phyloP scores from a whole-genome alignment of 2,888 invertebrate species.

The Athalia cordata region DNA sequence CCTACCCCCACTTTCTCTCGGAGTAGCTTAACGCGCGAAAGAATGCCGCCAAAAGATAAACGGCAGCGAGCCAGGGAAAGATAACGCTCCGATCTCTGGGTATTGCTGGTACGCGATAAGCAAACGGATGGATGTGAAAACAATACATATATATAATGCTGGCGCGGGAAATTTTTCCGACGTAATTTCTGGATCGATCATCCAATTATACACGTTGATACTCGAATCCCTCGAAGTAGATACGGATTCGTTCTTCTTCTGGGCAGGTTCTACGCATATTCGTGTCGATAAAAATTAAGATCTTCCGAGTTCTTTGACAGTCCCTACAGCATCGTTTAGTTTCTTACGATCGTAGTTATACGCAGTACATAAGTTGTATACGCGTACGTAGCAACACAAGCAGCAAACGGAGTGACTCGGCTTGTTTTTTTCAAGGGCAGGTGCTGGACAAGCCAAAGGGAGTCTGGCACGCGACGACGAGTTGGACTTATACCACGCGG shows the following conservation, averaged over 20 bases:
- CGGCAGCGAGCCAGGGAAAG: constrained; percentile 12
- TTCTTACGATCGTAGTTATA: background rate
- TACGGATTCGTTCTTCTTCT: too few species aligned
- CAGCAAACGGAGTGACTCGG: background rate
- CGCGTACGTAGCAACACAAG: background rate
- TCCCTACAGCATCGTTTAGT: too few species aligned
- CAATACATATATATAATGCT: background rate
- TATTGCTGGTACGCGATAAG: constrained; percentile 34
- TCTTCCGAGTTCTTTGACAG: too few species aligned
- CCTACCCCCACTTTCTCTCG: background rate
- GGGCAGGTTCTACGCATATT: too few species aligned
- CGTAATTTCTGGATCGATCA: background rate
- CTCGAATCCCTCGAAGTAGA: background rate
- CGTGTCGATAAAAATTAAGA: too few species aligned
- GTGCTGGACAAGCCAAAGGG: constrained; percentile 49
- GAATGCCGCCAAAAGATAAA: constrained; percentile 32
- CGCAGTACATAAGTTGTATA: background rate
- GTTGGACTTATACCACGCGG: constrained; percentile 50
- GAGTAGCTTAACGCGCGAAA: constrained; percentile 2
- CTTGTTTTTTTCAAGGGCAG: constrained; percentile 64
- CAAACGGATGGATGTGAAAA: constrained; percentile 24
- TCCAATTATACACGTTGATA: background rate
- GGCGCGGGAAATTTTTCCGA: background rate
- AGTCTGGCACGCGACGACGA: constrained; percentile 69
- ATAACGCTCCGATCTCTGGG: constrained; percentile 34